A percentile compares a stretch with the other conserved stretches of the same genome.
Evolutionary conservation across 2,888 invertebrate species (phyloP).

Genomic region (Sinohyriopsis cumingii): DNA sequence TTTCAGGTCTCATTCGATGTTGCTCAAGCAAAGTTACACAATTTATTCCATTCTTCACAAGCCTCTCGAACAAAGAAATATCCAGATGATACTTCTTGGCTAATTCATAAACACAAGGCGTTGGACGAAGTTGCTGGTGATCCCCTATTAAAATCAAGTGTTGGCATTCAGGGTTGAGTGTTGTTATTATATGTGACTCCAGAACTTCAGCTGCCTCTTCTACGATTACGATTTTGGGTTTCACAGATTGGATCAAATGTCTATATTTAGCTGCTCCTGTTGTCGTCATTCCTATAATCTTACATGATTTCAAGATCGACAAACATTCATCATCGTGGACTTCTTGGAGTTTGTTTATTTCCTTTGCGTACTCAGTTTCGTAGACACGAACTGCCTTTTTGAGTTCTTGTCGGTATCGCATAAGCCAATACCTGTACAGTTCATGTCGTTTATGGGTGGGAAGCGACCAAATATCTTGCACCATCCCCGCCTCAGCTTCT

Average conservation of each 20-base stretch:
- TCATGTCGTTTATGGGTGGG: conserved; percentile 69
- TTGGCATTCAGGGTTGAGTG: conserved; percentile 81
- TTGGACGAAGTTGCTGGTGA: conserved; percentile 86
- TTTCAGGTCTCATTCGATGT: conserved; percentile 69
- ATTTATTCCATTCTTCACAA: conserved; percentile 80
- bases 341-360: conserved; percentile 36
- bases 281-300: conserved; percentile 69
- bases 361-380: conserved; percentile 34
- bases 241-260: conserved; percentile 54
- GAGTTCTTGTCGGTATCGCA: conserved; percentile 30
- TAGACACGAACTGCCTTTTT: conserved; percentile 21
- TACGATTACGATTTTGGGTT: conserved; percentile 75
- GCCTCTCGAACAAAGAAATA: conserved; percentile 86
- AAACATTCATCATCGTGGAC: conserved; percentile 45
- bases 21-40: conserved; percentile 68
- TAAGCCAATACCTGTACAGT: conserved; percentile 71
- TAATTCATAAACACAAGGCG: conserved; percentile 80
- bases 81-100: conserved; percentile 81
- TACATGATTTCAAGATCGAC: conserved; percentile 43
- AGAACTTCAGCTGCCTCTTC: conserved; percentile 93
- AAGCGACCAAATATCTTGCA: conserved; percentile 56
- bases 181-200: conserved; percentile 86
- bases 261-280: conserved; percentile 66
- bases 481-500: conserved; percentile 26
- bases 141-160: conserved; percentile 89